Percentiles rank a stretch among this genome's conserved stretches.
Conservation (phyloP, 1,140 invertebrate genomes). For the Helicoverpa zea region DNA sequence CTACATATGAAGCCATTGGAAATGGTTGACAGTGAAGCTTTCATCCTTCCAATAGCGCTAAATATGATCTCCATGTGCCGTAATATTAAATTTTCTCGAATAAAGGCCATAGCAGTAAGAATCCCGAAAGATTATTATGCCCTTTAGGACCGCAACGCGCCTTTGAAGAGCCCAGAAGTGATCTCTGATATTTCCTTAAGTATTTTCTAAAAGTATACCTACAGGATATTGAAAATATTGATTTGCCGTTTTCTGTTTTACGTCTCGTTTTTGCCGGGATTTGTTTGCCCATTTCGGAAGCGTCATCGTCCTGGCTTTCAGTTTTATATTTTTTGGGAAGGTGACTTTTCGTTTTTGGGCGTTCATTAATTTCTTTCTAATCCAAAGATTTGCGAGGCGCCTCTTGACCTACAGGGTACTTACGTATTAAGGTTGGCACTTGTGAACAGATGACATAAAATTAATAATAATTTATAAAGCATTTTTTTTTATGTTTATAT, state of each 20-base stretch:
- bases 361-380: conserved; percentile 36
- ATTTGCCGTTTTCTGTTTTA: conserved; percentile 32
- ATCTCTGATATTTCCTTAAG: conserved; percentile 49
- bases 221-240: conserved; percentile 48
- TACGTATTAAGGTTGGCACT: neutral
- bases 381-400: conserved; percentile 26
- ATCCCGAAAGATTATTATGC: conserved; percentile 41
- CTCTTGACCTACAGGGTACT: neutral
- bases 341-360: conserved; percentile 16
- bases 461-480: neutral
- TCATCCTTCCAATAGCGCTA: conserved; percentile 39
- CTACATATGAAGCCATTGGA: neutral
- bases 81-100: conserved; percentile 52
- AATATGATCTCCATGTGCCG: conserved; percentile 41
- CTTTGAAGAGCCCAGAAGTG: conserved; percentile 46
- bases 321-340: conserved; percentile 9
- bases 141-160: conserved; percentile 40
- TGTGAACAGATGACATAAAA: neutral
- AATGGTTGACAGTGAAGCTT: neutral
- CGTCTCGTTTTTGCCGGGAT: conserved; percentile 7
- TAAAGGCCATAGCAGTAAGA: conserved; percentile 43
- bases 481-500: no score
- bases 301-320: conserved; percentile 19
- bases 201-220: conserved; percentile 40
- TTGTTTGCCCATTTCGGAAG: conserved; percentile 28